phyloP scores from a whole-genome alignment of 1,140 invertebrate genomes.

The Drosophila navojoa region DNA sequence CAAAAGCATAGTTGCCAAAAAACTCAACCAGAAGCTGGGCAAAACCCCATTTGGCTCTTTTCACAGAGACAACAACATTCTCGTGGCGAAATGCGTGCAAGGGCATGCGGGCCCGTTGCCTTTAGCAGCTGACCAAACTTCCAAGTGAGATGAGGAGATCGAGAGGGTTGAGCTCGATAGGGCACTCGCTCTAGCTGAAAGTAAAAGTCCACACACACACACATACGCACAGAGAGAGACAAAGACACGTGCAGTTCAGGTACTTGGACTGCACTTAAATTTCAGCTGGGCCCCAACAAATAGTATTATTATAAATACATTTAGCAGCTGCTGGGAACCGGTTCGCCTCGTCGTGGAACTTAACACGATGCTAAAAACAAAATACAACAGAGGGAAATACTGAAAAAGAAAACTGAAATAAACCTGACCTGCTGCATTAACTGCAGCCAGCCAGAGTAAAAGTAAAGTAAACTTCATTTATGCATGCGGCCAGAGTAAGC shows the following conservation, averaged over 20 bases:
- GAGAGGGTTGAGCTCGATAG: neutral
- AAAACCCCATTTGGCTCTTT: constrained; percentile 15
- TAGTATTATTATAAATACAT: constrained; percentile 67
- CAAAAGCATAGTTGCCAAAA: constrained; percentile 64
- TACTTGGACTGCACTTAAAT: constrained; percentile 56
- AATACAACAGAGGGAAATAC: neutral
- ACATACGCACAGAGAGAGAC: constrained; percentile 1
- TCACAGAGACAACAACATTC: constrained; percentile 38
- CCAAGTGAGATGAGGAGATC: constrained; percentile 18
- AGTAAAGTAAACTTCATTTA: constrained; percentile 65
- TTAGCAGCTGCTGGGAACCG: constrained; percentile 69
- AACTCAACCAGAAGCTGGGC: neutral
- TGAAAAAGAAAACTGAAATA: constrained; percentile 10
- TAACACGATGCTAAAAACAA: constrained; percentile 4
- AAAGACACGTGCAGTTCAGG: neutral
- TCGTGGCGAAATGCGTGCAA: constrained; percentile 19
- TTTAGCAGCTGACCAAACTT: constrained; percentile 49
- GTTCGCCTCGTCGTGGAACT: constrained; percentile 31
- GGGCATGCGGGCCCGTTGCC: constrained; percentile 5
- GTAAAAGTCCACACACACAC: constrained; percentile 56
- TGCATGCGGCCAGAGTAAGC: constrained; percentile 16
- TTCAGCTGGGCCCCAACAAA: constrained; percentile 37
- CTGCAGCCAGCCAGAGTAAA: constrained; percentile 56
- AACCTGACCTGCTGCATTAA: constrained; percentile 49
- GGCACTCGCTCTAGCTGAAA: constrained; percentile 37